Evolutionary conservation across 2,888 invertebrate species (phyloP), one percentile per base, ranked within the genome.

Genomic region (Resseliella maxima): DNA sequence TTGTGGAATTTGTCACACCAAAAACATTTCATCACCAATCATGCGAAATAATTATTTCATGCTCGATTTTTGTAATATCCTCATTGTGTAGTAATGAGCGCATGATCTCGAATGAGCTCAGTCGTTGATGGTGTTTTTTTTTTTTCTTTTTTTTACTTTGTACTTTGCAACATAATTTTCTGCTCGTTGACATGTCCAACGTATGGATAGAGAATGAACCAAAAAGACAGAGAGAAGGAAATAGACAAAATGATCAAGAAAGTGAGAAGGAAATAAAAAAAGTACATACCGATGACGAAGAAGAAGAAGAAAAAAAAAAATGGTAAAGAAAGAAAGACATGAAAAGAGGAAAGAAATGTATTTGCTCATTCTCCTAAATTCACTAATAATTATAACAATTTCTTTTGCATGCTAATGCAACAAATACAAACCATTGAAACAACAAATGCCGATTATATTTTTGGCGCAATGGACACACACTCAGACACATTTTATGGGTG

Each of bases 31-130:
- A 59, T 59, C 24, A 59, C 59, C n/a, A 59, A 59, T 59, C 59
- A 59, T 59, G 24, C 59, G 18, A 59, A 59, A n/a, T n/a, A n/a
- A 59, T 59, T 59, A 59, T 59, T 59, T 59, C 24, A 50, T 50
- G 46, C 59, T 24, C 24, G 59, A 3, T 59, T n/a, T 50, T 59
- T 24, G 59, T 59, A 59, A 59, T 59, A 59, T 59, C 59, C 59
- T 59, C 59, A 59, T 59, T 59, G 50, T 50, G 2, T 50, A 10
- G 21, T 50, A 50, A 50, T 50, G 59, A 59, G 59, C 59, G 59
- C 59, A 24, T 59, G 24, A 59, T 24, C 59, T 59, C 24, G 24
- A 59, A n/a, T 18, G 50, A 50, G 24, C 10, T 50, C 21, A 18
- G 50, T 21, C 59, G 10, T 24, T 59, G n/a, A n/a, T n/a, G n/a